Evolutionary conservation across 2,797 vertebrate species (phyloP).

Genomic region (Cyprinella venusta): DNA sequence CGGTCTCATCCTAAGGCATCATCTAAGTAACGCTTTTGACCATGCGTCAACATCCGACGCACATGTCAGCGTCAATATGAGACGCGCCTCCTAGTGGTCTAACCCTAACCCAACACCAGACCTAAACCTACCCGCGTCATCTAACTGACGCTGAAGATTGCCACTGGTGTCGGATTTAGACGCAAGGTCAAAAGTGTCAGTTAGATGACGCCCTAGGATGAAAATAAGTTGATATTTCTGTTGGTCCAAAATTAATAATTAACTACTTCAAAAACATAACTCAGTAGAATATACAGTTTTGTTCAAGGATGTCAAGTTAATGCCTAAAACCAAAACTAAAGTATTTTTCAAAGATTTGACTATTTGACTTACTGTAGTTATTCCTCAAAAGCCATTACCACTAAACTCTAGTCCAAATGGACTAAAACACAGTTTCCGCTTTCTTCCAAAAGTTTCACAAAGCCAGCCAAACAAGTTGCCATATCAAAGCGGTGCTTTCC

Average conservation of each 20-base stretch:
- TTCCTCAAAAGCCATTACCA: background rate
- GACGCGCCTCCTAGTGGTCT: no score
- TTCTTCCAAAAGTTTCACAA: background rate
- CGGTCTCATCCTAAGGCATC: no score
- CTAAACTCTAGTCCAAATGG: no score
- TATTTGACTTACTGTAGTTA: background rate
- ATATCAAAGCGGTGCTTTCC: background rate
- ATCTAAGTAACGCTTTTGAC: no score
- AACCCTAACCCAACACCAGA: no score
- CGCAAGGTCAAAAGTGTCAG: no score
- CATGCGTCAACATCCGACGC: no score
- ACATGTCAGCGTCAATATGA: no score
- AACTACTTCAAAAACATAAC: background rate
- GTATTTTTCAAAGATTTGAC: background rate
- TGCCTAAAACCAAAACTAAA: background rate
- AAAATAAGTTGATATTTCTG: background rate
- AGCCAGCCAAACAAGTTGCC: background rate
- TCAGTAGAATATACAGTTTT: background rate
- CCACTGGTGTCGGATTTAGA: no score
- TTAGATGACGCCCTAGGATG: no score
- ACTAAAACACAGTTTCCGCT: background rate
- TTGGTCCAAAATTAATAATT: background rate
- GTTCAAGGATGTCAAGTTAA: background rate
- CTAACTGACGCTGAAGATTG: no score
- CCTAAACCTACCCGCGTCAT: no score